A percentile compares a stretch with the other conserved stretches of the same genome.
These are phyloP conservation scores for Oreortyx pictus DNA, from an alignment of 2,797 vertebrate genomes.

Conservation along the genomic window DNA sequence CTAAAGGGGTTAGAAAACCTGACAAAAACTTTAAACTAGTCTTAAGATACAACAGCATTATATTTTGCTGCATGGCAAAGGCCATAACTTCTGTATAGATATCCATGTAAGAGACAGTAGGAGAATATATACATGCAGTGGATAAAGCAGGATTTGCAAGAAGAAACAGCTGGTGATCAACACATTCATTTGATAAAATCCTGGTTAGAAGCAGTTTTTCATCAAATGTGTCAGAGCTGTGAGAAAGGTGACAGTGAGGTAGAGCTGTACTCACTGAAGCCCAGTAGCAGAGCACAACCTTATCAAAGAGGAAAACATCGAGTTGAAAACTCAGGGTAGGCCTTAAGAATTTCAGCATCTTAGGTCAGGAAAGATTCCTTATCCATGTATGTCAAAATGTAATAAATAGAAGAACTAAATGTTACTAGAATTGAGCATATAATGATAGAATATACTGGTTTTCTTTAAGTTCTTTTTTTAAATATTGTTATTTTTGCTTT, in stretches of 20 bases:
- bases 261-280: not conserved
- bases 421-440: not conserved
- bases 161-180: not conserved
- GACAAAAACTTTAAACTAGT: not conserved
- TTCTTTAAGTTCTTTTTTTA: not conserved
- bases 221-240: not conserved
- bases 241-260: not conserved
- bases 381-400: not conserved
- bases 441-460: not conserved
- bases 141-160: not conserved
- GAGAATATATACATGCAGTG: not conserved
- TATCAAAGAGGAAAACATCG: not conserved
- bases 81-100: not conserved
- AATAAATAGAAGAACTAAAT: not conserved
- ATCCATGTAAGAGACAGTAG: not conserved
- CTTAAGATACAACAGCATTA: not conserved
- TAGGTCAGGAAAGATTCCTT: not conserved
- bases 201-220: not conserved
- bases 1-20: not conserved
- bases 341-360: conserved; percentile 37
- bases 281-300: not conserved
- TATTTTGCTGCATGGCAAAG: not conserved
- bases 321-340: conserved; percentile 70
- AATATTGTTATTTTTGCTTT: not conserved
- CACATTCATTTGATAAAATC: not conserved